Percentiles rank a stretch among this genome's conserved stretches.
phyloP scores from a whole-genome alignment of 2,797 vertebrate genomes.

The Hipposideros larvatus region DNA sequence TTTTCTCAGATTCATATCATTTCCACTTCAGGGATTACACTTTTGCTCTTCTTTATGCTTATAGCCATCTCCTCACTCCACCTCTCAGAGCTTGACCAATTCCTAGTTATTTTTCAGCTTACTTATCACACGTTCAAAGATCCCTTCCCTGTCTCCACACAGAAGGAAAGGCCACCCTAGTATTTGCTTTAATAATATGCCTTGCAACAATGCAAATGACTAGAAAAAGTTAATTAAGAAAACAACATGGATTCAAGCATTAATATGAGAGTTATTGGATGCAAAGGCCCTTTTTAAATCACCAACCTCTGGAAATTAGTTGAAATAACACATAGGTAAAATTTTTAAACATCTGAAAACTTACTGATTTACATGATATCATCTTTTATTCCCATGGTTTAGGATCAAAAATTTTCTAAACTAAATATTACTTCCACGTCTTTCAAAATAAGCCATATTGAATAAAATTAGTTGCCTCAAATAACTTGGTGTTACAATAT shows the following conservation, averaged over 20 bases:
- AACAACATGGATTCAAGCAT: background rate
- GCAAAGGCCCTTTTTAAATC: background rate
- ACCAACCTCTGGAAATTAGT: background rate
- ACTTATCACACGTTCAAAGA: background rate
- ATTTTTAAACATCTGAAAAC: background rate
- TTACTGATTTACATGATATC: background rate
- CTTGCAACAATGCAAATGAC: background rate
- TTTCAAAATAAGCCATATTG: background rate
- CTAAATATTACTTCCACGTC: background rate
- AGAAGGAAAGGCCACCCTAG: background rate
- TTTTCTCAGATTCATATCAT: background rate
- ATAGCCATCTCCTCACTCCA: background rate
- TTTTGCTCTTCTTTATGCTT: background rate
- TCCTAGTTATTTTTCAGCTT: background rate
- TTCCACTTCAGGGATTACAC: background rate
- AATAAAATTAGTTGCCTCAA: background rate
- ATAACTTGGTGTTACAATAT: background rate
- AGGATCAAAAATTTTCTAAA: background rate
- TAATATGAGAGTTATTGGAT: background rate
- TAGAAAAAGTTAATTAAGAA: constrained; percentile 18
- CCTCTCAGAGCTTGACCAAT: background rate
- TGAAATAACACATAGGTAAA: background rate
- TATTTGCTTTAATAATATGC: background rate
- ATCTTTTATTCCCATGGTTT: background rate
- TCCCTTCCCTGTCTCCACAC: background rate